phyloP scores from a whole-genome alignment of 2,888 invertebrate genomes.

The Dascillus cervinus region DNA sequence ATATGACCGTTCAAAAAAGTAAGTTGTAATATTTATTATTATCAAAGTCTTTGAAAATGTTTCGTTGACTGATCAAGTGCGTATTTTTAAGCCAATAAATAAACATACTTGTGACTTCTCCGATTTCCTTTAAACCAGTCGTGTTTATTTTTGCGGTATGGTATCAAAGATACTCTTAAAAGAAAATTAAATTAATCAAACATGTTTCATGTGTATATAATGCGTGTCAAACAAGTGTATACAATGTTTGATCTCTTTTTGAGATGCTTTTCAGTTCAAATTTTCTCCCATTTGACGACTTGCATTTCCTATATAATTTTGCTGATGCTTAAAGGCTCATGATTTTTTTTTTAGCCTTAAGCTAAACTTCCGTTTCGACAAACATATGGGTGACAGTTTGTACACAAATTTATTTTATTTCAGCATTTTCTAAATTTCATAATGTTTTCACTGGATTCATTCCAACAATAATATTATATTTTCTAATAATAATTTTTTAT shows the following conservation, averaged over 20 bases:
- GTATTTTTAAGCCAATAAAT: slow-evolving; percentile 12
- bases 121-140: slow-evolving; percentile 12
- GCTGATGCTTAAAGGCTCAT: no score
- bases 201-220: slow-evolving; percentile 14
- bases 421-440: no score
- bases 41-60: slow-evolving; percentile 9
- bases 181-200: slow-evolving; percentile 19
- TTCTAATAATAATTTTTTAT: no score
- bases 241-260: no score
- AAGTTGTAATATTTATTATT: slow-evolving; percentile 15
- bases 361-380: slow-evolving; percentile 12
- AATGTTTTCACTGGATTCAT: no score
- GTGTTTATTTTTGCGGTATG: slow-evolving; percentile 13
- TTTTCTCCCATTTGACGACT: no score
- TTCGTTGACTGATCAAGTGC: slow-evolving; percentile 15
- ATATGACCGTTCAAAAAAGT: slow-evolving; percentile 1
- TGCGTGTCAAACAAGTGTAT: slow-evolving; percentile 14
- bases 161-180: slow-evolving; percentile 18
- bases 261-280: no score
- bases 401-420: slow-evolving; percentile 12
- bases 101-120: slow-evolving; percentile 16
- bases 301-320: no score
- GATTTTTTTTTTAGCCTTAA: slow-evolving; percentile 9
- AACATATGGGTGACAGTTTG: slow-evolving; percentile 13
- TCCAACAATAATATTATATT: no score